phyloP scores from a whole-genome alignment of 2,797 vertebrate species.

The Craterocephalus amniculus region DNA sequence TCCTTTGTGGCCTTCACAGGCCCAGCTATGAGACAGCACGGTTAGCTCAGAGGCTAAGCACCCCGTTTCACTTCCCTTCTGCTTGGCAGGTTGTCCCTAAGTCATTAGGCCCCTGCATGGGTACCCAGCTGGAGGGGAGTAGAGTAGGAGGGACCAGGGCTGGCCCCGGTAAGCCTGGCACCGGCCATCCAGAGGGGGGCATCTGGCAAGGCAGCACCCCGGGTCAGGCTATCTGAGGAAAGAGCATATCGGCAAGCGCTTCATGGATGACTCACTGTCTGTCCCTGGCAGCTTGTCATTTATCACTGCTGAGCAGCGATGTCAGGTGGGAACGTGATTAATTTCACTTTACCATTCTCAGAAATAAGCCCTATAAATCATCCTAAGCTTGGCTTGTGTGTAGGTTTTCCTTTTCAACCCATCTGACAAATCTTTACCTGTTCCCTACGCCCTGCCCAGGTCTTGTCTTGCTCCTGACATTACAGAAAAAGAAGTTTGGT shows the following conservation, averaged over 20 bases:
- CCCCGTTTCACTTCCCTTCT: slow-evolving; percentile 68
- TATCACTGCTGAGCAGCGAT: slow-evolving; percentile 85
- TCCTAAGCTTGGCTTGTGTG: slow-evolving; percentile 73
- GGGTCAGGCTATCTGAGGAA: slow-evolving; percentile 84
- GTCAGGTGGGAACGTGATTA: slow-evolving; percentile 88
- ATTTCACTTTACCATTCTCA: slow-evolving; percentile 89
- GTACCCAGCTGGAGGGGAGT: slow-evolving; percentile 57
- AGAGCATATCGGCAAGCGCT: slow-evolving; percentile 73
- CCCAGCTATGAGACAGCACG: slow-evolving; percentile 39
- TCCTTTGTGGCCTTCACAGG: slow-evolving; percentile 24
- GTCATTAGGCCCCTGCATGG: slow-evolving; percentile 74
- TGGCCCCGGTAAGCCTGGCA: slow-evolving; percentile 54
- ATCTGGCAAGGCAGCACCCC: slow-evolving; percentile 75
- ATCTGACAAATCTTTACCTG: slow-evolving; percentile 84
- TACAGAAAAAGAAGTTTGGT: slow-evolving; percentile 47
- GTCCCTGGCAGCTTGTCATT: slow-evolving; percentile 86
- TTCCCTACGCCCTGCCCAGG: slow-evolving; percentile 61
- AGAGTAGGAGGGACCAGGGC: slow-evolving; percentile 42
- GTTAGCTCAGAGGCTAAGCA: slow-evolving; percentile 51
- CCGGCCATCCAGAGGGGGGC: slow-evolving; percentile 71
- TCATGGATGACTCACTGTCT: slow-evolving; percentile 86
- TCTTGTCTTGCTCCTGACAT: slow-evolving; percentile 53
- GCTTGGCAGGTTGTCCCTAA: slow-evolving; percentile 69
- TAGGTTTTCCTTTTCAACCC: slow-evolving; percentile 67
- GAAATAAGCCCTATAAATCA: slow-evolving; percentile 91